These are phyloP conservation scores for Takifugu rubripes DNA, from an alignment of 2,797 vertebrate species.

Conservation along the genomic window DNA sequence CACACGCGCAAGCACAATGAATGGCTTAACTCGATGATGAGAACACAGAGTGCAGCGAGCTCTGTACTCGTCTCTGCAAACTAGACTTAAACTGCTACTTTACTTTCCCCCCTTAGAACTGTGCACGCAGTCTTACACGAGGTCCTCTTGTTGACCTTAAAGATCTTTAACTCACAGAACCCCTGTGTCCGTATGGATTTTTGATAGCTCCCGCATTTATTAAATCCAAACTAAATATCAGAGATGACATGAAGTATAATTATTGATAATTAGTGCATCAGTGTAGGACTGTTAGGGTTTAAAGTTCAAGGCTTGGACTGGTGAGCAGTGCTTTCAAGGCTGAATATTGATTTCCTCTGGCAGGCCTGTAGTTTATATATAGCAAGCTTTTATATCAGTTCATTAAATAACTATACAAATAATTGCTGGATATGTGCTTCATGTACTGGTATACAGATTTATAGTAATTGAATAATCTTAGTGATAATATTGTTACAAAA, in stretches of 20 bases:
- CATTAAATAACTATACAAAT: conserved; percentile 5
- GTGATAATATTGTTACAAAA: conserved; percentile 42
- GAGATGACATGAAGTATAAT: conserved; percentile 18
- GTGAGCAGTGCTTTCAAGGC: conserved; percentile 16
- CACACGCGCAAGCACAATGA: conserved; percentile 39
- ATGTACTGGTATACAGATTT: too few species aligned
- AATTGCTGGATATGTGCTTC: neutral
- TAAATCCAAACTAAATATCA: conserved; percentile 13
- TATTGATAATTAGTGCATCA: conserved; percentile 25
- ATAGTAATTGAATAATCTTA: too few species aligned
- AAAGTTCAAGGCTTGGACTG: conserved; percentile 39
- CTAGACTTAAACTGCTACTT: conserved; percentile 51
- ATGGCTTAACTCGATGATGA: conserved; percentile 56
- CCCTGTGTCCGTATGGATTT: neutral
- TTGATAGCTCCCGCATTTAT: conserved; percentile 5
- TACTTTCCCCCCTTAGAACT: conserved; percentile 39
- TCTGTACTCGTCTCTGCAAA: conserved; percentile 38
- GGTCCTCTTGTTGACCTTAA: neutral
- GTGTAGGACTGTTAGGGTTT: conserved; percentile 4
- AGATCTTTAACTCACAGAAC: neutral
- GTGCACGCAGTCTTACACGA: neutral
- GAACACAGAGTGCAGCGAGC: conserved; percentile 51
- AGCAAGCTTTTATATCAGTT: conserved; percentile 19
- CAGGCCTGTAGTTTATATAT: conserved; percentile 19
- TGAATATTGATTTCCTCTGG: conserved; percentile 22